Conservation (phyloP, 2,113 vertebrate species). For the Emberiza fucata region DNA sequence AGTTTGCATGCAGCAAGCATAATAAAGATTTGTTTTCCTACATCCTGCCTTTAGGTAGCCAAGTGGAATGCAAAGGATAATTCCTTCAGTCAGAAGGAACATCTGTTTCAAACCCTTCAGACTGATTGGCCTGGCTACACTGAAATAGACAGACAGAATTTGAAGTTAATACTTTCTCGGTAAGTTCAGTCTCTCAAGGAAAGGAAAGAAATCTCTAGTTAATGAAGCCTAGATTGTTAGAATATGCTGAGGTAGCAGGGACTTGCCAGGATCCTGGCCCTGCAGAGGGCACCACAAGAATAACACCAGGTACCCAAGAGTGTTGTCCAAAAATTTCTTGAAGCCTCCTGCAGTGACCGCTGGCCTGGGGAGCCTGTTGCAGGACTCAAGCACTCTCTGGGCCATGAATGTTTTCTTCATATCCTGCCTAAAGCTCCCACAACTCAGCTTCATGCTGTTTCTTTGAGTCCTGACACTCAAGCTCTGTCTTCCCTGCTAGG, state of each 20-base stretch:
- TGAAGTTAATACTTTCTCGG: not conserved
- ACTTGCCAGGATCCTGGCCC: too few species aligned
- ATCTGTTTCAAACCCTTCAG: not conserved
- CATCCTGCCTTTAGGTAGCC: slow-evolving; percentile 78
- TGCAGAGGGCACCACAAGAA: not conserved
- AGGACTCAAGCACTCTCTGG: too few species aligned
- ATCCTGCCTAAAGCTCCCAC: too few species aligned
- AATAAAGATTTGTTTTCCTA: too few species aligned
- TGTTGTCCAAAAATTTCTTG: too few species aligned
- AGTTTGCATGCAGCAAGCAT: too few species aligned
- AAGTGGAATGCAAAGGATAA: slow-evolving; percentile 89
- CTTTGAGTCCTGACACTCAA: not conserved
- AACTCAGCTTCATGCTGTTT: not conserved
- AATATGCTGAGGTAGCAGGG: not conserved
- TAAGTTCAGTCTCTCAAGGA: not conserved
- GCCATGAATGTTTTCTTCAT: not conserved
- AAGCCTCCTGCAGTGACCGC: not conserved
- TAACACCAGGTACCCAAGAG: not conserved
- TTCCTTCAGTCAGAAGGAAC: slow-evolving; percentile 83
- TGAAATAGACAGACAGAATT: not conserved
- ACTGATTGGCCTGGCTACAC: not conserved
- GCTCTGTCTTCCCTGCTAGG: too few species aligned
- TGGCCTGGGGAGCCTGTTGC: not conserved
- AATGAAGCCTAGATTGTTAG: not conserved
- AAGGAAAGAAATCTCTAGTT: too few species aligned